Base-by-base conservation (phyloP, 2,797 vertebrate species). In the Typhlichthys eigenmanni region DNA sequence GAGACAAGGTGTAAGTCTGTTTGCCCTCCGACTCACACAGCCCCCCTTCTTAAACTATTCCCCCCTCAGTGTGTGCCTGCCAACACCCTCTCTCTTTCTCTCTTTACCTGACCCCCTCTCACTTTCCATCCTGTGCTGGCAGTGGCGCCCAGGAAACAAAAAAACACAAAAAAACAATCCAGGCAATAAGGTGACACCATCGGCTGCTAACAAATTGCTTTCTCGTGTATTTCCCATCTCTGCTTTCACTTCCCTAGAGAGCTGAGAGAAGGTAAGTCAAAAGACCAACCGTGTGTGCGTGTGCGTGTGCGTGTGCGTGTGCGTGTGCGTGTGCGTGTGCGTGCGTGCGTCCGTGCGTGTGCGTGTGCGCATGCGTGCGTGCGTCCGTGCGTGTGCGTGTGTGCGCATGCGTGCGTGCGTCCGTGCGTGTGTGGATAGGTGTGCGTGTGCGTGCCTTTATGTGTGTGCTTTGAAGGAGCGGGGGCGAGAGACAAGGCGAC, bases 1-100 rank as follows among this genome's bases (percentile, higher is more conserved):
- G 64, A 80, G 86, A 91, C 87, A 89, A 85, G 85, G 79, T 87
- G 83, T 82, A 82, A 78, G 82, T 79, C 84, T 82, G 52, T 38
- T 14, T 55, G 34, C 58, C 75, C 66, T 72, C 64, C 2, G 6
- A 69, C 53, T 17, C 58, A 48, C 70, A 32, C 52, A 8, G n/a
- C 43, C 2, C 47, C 55, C 62, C 46, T 12, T 46, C 13, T 24
- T 24, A 34, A n/a, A 16, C 61, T 16, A 17, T 43, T 13, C 14
- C 48, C 2, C 34, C 11, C 67, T 29, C 24, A 29, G 24, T 29
- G 53, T 54, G 56, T 34, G 62, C 60, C 55, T 76, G 68, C 80
- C 68, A 75, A 19, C 38, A 0, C 53, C 71, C 63, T 58, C 10
- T 54, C 38, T 65, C 62, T 66, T 55, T 71, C 54, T 58, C 55